phyloP scores from a whole-genome alignment of 2,797 vertebrate genomes.

The Propithecus perrieri region DNA sequence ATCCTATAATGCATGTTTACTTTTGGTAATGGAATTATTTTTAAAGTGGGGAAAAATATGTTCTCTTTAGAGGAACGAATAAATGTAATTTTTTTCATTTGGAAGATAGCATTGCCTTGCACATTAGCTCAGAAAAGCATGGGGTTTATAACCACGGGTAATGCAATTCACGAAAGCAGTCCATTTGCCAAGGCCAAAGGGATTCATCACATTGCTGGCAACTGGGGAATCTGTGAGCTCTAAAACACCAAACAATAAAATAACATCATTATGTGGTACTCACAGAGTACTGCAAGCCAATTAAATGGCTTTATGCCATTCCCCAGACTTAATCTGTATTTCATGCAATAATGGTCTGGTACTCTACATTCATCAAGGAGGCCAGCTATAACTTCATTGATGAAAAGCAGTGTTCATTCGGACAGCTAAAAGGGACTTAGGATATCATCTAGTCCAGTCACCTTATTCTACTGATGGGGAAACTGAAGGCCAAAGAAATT shows the following conservation, averaged over 20 bases:
- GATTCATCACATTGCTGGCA: slow-evolving; percentile 6
- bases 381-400: neutral
- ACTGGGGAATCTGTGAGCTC: neutral
- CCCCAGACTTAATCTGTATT: neutral
- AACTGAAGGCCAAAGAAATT: neutral
- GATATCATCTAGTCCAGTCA: neutral
- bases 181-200: neutral
- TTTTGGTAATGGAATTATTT: slow-evolving; percentile 59
- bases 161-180: neutral
- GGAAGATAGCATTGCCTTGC: slow-evolving; percentile 24
- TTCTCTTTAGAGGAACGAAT: slow-evolving; percentile 27
- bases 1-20: slow-evolving; percentile 41
- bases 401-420: neutral
- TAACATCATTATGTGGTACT: neutral
- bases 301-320: neutral
- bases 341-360: neutral
- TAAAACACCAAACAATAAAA: slow-evolving; percentile 15
- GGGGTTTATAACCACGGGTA: neutral
- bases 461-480: neutral
- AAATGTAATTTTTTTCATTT: neutral
- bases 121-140: slow-evolving; percentile 36
- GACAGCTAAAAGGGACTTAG: neutral
- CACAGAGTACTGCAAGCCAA: neutral
- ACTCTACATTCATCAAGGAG: neutral
- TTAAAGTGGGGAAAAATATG: neutral